Conservation (phyloP, 2,888 invertebrate species). For the Falcaria lacertinaria region DNA sequence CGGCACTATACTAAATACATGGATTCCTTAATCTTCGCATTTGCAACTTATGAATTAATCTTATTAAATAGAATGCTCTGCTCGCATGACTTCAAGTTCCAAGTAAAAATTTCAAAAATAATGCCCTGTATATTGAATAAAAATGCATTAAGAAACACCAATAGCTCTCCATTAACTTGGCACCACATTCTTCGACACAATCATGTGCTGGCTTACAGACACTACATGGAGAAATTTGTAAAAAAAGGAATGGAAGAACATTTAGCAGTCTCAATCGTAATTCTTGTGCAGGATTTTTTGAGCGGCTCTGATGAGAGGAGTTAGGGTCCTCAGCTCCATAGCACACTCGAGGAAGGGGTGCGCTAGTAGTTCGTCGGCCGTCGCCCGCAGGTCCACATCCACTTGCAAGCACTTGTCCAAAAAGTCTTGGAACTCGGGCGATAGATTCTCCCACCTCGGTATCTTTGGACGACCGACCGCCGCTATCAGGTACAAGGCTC, state of each 20-base stretch:
- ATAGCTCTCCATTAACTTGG: slow-evolving; percentile 37
- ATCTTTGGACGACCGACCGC: slow-evolving; percentile 96
- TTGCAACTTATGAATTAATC: slow-evolving; percentile 16
- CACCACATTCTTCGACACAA: slow-evolving; percentile 38
- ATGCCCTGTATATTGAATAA: slow-evolving; percentile 14
- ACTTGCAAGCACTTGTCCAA: slow-evolving; percentile 93
- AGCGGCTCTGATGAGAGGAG: slow-evolving; percentile 94
- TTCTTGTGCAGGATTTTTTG: slow-evolving; percentile 88
- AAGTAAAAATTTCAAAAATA: slow-evolving; percentile 11
- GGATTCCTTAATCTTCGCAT: slow-evolving; percentile 15
- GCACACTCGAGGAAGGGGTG: slow-evolving; percentile 90
- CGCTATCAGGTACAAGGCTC: slow-evolving; percentile 96
- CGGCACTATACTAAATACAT: slow-evolving; percentile 23
- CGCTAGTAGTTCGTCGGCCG: slow-evolving; percentile 86
- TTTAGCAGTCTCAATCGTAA: slow-evolving; percentile 57
- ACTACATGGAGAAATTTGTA: slow-evolving; percentile 42
- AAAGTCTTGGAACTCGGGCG: slow-evolving; percentile 88
- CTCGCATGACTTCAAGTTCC: slow-evolving; percentile 12
- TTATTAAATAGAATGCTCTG: slow-evolving; percentile 16
- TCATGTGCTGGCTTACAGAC: slow-evolving; percentile 44
- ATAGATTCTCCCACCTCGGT: slow-evolving; percentile 88
- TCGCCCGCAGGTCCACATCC: slow-evolving; percentile 87
- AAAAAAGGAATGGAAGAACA: slow-evolving; percentile 44
- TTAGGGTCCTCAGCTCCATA: slow-evolving; percentile 88
- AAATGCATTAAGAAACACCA: slow-evolving; percentile 7